Evolutionary conservation across 2,113 vertebrate genomes (phyloP).

Genomic region (Sphyrna mokarran): DNA sequence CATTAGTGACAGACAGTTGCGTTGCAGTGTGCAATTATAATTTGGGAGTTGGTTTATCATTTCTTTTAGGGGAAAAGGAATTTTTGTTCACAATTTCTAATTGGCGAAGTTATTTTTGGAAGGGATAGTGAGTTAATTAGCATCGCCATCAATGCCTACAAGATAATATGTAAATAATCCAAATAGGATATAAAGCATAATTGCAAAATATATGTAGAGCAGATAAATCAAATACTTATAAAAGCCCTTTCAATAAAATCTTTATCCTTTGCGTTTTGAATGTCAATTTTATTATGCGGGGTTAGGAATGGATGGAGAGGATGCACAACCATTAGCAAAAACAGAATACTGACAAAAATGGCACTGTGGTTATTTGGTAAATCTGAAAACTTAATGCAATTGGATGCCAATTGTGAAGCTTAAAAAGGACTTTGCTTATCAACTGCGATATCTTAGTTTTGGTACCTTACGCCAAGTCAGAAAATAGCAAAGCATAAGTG

Average conservation of each 20-base stretch:
- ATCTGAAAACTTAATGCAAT: not conserved
- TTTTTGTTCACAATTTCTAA: not conserved
- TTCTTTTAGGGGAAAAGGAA: not conserved
- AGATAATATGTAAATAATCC: not conserved
- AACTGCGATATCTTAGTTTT: slow-evolving; percentile 8
- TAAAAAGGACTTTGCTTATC: slow-evolving; percentile 7
- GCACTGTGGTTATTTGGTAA: not conserved
- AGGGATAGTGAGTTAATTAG: not conserved
- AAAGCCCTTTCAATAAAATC: not conserved
- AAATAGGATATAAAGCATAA: not conserved
- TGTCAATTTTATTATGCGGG: not conserved
- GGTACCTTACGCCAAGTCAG: not conserved
- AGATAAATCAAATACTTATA: not conserved
- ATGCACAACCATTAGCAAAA: not conserved
- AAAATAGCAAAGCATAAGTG: slow-evolving; percentile 25
- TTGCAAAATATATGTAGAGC: not conserved
- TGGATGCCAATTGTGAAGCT: not conserved
- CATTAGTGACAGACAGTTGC: slow-evolving; percentile 1
- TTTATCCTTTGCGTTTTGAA: not conserved
- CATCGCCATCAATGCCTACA: not conserved
- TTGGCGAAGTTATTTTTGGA: not conserved
- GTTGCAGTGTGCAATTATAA: not conserved
- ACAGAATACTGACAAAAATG: not conserved
- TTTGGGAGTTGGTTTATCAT: not conserved
- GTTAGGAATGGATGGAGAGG: not conserved